Evolutionary conservation across 1,140 invertebrate species (phyloP), one percentile per base, ranked within the genome.

Genomic region (Glomeris maerens): DNA sequence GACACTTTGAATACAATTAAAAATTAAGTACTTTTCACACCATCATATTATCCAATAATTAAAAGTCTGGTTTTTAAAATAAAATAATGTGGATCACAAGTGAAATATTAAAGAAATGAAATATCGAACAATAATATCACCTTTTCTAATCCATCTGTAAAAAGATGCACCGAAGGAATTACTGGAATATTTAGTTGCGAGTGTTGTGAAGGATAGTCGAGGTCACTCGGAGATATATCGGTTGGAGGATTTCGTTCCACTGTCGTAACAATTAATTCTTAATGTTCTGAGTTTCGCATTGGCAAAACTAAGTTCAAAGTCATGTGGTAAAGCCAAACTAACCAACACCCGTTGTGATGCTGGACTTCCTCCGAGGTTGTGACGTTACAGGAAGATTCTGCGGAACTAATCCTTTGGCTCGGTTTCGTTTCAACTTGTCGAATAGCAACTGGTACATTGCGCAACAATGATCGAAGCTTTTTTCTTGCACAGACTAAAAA

Each of bases 381-480:
- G 66, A 63, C 44, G 62, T 59, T 13, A 69, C 56, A 13, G 71
- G 71, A n/a, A 72, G 57, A 52, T 64, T 66, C 26, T 64, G 64
- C n/a, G 62, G 63, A 28, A 59, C 46, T 27, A 58, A 51, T 13
- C 62, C 52, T 29, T 64, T 59, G 45, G 61, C 56, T 13, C 65
- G 65, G 52, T 69, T 67, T 27, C 62, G 61, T 21, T 79, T 74
- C 40, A 83, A 62, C 64, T 84, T 85, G 59, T 92, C 87, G 55
- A 84, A 74, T 13, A 97, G 73, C 52, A 98, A 74, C 69, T 94
- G 85, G 66, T 98, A 98, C 59, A 97, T 96, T 41, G 93, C 93
- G 59, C 88, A 91, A 56, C 94, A 86, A 70, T 96, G 89, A 68
- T 97, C 91, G 68, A 92, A 98, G 7, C 83, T 75, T 57, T 88